These are phyloP conservation scores for Furnarius figulus DNA, from an alignment of 2,113 vertebrate genomes.

Conservation along the genomic window DNA sequence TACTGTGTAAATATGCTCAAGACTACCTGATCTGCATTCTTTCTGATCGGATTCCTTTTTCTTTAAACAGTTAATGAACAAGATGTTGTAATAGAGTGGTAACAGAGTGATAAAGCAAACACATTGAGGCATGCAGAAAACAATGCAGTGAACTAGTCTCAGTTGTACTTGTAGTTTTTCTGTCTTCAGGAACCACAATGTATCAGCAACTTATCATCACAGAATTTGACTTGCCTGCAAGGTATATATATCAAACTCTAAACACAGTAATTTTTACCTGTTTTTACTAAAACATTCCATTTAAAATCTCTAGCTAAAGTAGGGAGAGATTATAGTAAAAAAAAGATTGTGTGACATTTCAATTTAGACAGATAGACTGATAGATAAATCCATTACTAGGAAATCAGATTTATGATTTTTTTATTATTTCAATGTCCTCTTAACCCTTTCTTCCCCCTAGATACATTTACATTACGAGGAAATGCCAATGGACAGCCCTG, in stretches of 20 bases:
- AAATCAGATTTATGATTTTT: not conserved
- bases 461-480: constrained; percentile 81
- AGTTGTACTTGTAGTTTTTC: not conserved
- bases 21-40: not conserved
- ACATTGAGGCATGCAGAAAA: not conserved
- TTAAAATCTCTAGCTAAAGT: not conserved
- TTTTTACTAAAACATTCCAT: not conserved
- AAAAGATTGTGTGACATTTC: not conserved
- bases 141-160: not conserved
- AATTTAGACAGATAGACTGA: not conserved
- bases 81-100: not conserved
- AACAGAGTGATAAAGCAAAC: not conserved
- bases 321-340: not conserved
- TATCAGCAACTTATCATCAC: not conserved
- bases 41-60: not conserved
- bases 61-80: not conserved
- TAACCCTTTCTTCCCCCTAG: constrained; percentile 57
- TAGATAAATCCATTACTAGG: not conserved
- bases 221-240: not conserved
- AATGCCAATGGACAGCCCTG: constrained; percentile 85
- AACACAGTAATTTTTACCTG: not conserved
- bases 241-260: not conserved
- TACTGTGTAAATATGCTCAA: not conserved
- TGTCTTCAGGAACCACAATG: not conserved
- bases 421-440: not conserved